Evolutionary conservation across 2,888 invertebrate species (phyloP).

Genomic region (Erannis defoliaria): DNA sequence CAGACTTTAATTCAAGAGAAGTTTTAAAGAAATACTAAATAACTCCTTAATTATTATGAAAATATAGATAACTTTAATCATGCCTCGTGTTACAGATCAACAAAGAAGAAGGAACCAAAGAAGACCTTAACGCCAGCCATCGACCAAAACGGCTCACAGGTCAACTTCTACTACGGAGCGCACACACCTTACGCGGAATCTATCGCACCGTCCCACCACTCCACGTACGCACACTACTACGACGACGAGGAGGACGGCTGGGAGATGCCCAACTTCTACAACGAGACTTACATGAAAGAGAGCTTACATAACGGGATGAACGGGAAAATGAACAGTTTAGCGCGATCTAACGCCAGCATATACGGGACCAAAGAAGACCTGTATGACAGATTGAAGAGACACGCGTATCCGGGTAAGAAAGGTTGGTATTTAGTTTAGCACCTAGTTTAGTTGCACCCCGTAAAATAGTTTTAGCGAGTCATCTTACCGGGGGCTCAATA

Average conservation of each 20-base stretch:
- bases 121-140: constrained; percentile 95
- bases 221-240: constrained; percentile 97
- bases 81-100: constrained; percentile 86
- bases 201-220: constrained; percentile 97
- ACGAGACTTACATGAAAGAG: constrained; percentile 98
- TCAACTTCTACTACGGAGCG: constrained; percentile 98
- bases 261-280: constrained; percentile 99
- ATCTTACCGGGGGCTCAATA: too few species aligned
- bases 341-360: constrained; percentile 96
- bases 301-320: constrained; percentile 94
- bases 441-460: constrained; percentile 74
- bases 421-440: constrained; percentile 88
- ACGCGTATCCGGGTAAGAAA: constrained; percentile 97
- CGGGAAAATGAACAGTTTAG: constrained; percentile 96
- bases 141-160: constrained; percentile 97
- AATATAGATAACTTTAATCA: too few species aligned
- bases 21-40: too few species aligned
- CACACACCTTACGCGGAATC: constrained; percentile 98
- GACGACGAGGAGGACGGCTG: constrained; percentile 98
- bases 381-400: constrained; percentile 97
- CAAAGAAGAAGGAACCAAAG: constrained; percentile 95
- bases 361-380: constrained; percentile 98
- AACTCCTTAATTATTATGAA: too few species aligned
- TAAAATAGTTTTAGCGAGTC: not conserved
- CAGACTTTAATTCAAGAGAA: too few species aligned